Percentiles rank a stretch among this genome's conserved stretches.
phyloP scores from a whole-genome alignment of 1,140 invertebrate species.

The Hycleus phaleratus region DNA sequence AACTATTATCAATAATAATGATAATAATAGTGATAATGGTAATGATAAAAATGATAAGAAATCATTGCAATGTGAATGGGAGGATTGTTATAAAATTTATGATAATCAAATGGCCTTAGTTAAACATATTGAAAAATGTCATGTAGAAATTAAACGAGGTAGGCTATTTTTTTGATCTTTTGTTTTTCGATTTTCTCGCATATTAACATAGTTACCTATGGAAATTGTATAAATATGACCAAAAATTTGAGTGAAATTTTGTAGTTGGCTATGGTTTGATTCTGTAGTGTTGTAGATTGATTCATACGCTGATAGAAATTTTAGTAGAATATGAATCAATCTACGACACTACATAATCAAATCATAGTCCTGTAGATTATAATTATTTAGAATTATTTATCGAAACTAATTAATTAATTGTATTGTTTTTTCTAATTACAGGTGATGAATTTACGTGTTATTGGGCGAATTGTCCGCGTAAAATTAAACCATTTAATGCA shows the following conservation, averaged over 20 bases:
- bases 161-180: conserved; percentile 13
- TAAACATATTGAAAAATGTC: conserved; percentile 81
- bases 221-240: not conserved
- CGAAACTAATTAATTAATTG: too few relatives aligned
- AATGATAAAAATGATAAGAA: not conserved
- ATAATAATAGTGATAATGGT: not conserved
- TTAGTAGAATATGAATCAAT: too few relatives aligned
- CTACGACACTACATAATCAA: too few relatives aligned
- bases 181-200: not conserved
- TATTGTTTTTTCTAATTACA: conserved; percentile 24
- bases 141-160: conserved; percentile 77
- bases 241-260: not conserved
- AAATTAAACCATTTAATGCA: conserved; percentile 86
- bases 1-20: not conserved
- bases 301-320: too few relatives aligned
- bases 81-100: conserved; percentile 73
- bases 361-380: too few relatives aligned
- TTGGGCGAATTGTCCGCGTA: conserved; percentile 81
- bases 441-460: conserved; percentile 87
- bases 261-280: too few relatives aligned
- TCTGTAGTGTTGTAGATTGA: too few relatives aligned
- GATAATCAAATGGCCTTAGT: conserved; percentile 72
- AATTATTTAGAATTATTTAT: too few relatives aligned
- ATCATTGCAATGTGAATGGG: conserved; percentile 67
- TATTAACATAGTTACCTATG: not conserved